Base-by-base conservation (phyloP, 2,888 invertebrate genomes). In the Leistus spinibarbis region DNA sequence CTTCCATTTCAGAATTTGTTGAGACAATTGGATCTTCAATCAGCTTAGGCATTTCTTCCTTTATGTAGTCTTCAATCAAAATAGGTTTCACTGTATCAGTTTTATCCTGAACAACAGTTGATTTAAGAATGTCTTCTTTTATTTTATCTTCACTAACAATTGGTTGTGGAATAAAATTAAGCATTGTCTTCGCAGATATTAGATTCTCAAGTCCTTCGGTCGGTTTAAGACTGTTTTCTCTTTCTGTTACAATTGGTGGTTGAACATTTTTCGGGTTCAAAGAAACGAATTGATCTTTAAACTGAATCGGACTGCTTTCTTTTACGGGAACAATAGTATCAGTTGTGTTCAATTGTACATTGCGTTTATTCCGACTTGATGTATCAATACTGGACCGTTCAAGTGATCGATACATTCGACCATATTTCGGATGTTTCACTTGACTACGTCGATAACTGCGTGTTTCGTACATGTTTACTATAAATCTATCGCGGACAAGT, bases 401-500 rank as follows among this genome's bases (percentile, higher is more conserved):
- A 7, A 75, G 27, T 1, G 75, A 63, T n/a, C 27, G 40, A 16
- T 75, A 75, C 54, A 75, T 54, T 7, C 67, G 10, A 54, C 70
- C 69, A 65, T 72, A 69, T 19, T 53, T 71, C 4, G 62, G 62
- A 60, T 62, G 64, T 60, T 67, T 68, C 19, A 54, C 17, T n/a
- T 54, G 56, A 66, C 24, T 66, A 19, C 77, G 72, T 60, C 69
- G 62, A 53, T 62, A 72, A 54, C 69, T 77, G 22, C 79, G 77
- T 62, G 66, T 65, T 27, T 69, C 69, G 62, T 77, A 77, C 20
- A 74, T 16, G 56, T 76, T 76, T 54, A 79, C 76, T 20, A 77
- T 68, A 60, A 79, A 79, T 76, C 77, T 77, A 66, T 79, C 78
- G 13, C 66, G 71, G 7, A 79, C 79, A 22, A 79, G 67, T 24